These are phyloP conservation scores for Holothuria scabra DNA, from an alignment of 53 echinoderm and acorn worm genomes.

Conservation along the genomic window DNA sequence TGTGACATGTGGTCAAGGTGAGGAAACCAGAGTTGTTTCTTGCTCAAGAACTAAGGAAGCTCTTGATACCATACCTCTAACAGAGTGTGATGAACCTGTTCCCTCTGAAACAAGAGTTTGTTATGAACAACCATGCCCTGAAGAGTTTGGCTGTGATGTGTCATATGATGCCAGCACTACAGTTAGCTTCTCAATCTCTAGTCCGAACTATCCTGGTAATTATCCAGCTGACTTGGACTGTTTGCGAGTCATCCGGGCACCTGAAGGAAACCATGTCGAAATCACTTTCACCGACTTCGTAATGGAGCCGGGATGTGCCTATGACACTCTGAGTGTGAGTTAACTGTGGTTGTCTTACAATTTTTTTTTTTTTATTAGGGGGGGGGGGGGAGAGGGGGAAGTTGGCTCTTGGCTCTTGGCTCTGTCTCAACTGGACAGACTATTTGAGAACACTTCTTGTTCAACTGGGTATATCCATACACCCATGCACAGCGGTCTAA, in stretches of 20 bases:
- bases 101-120: constrained; percentile 61
- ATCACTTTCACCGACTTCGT: constrained; percentile 78
- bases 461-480: too few relatives aligned
- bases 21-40: constrained; percentile 58
- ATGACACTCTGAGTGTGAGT: constrained; percentile 76
- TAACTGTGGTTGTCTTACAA: background rate
- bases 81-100: constrained; percentile 57
- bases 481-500: too few relatives aligned
- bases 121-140: constrained; percentile 63
- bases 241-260: constrained; percentile 42
- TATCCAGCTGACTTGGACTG: constrained; percentile 84
- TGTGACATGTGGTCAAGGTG: constrained; percentile 71
- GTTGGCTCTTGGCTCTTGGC: too few relatives aligned
- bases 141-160: constrained; percentile 72
- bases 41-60: constrained; percentile 68
- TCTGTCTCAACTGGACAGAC: too few relatives aligned
- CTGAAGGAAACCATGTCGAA: constrained; percentile 54
- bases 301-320: constrained; percentile 69
- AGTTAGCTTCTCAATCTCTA: constrained; percentile 47
- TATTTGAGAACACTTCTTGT: too few relatives aligned
- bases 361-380: too few relatives aligned
- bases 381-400: too few relatives aligned
- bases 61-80: constrained; percentile 16
- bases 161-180: constrained; percentile 37
- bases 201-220: constrained; percentile 63